Percentiles rank a stretch among this genome's conserved stretches.
These are phyloP conservation scores for Drosophila tanythrix DNA, from an alignment of 2,888 invertebrate genomes.

Conservation along the genomic window DNA sequence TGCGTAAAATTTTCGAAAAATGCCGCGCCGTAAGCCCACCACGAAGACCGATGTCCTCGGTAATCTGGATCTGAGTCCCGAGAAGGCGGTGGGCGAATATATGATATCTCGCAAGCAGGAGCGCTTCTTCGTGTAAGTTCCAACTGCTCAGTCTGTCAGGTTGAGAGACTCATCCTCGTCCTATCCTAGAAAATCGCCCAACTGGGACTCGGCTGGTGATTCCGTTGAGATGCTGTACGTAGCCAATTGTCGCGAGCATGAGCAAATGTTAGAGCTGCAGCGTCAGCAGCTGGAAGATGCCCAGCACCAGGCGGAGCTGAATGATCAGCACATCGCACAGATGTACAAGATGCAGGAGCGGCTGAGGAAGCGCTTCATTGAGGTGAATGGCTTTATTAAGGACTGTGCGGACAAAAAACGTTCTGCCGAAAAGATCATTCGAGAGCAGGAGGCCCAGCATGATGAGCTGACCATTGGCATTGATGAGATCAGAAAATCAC, in stretches of 20 bases:
- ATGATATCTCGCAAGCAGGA: slow-evolving; percentile 82
- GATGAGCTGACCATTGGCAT: slow-evolving; percentile 70
- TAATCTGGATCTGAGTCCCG: slow-evolving; percentile 82
- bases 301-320: slow-evolving; percentile 71
- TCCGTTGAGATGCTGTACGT: slow-evolving; percentile 82
- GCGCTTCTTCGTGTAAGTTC: slow-evolving; percentile 80
- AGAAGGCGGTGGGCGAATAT: slow-evolving; percentile 80
- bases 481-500: slow-evolving; percentile 61
- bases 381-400: slow-evolving; percentile 83
- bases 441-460: slow-evolving; percentile 75
- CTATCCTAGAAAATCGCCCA: slow-evolving; percentile 80
- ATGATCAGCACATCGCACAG: slow-evolving; percentile 77
- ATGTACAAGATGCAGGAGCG: slow-evolving; percentile 77
- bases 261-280: slow-evolving; percentile 80
- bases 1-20: slow-evolving; percentile 34
- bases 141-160: background rate
- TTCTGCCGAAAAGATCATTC: slow-evolving; percentile 77
- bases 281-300: slow-evolving; percentile 78
- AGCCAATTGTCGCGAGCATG: slow-evolving; percentile 82
- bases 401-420: slow-evolving; percentile 83
- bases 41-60: slow-evolving; percentile 83
- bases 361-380: slow-evolving; percentile 82
- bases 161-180: background rate
- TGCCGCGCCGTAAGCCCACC: slow-evolving; percentile 83
- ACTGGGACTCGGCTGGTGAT: slow-evolving; percentile 84